These are phyloP conservation scores for Metopia argyrocephala DNA, from an alignment of 2,888 invertebrate species.

Conservation along the genomic window DNA sequence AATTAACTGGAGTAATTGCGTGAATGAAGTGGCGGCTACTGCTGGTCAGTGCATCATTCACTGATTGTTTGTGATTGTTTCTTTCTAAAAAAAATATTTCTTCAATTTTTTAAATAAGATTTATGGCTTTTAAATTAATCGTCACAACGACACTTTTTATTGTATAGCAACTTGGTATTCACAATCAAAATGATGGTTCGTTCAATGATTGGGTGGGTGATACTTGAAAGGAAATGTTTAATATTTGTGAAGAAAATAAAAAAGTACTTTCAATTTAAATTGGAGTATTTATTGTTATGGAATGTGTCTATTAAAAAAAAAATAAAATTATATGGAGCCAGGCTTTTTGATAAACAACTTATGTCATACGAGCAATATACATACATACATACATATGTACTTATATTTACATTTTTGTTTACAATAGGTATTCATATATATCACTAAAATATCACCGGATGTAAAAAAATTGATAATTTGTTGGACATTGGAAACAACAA, in stretches of 20 bases:
- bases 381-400: no score
- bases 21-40: not conserved
- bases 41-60: not conserved
- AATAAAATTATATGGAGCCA: conserved; percentile 1
- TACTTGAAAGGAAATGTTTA: not conserved
- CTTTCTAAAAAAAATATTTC: no score
- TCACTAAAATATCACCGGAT: no score
- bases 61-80: not conserved
- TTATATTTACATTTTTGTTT: no score
- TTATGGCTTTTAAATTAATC: conserved; percentile 61
- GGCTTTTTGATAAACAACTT: not conserved
- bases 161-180: not conserved
- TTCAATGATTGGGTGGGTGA: not conserved
- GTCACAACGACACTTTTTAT: conserved; percentile 15
- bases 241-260: not conserved
- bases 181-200: not conserved
- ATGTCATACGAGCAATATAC: no score
- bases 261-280: not conserved
- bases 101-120: conserved; percentile 52
- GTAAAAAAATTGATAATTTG: no score
- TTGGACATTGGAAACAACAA: no score
- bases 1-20: not conserved
- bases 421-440: no score
- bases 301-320: not conserved
- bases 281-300: not conserved